Base-by-base conservation (phyloP, 2,113 vertebrate genomes). In the Micromys minutus region DNA sequence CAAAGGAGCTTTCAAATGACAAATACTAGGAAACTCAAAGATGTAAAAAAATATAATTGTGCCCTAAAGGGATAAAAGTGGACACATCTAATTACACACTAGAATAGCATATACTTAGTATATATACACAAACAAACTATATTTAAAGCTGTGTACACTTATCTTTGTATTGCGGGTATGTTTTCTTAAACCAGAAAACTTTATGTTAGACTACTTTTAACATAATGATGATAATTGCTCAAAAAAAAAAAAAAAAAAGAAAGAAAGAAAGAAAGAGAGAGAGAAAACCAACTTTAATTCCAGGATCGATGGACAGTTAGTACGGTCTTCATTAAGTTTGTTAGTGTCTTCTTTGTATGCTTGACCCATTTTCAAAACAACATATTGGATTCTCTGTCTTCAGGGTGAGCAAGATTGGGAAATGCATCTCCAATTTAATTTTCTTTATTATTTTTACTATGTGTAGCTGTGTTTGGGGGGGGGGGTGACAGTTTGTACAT, bases 11-110 rank as follows among this genome's bases (percentile, higher is more conserved):
- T 67, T 21, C 17, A 94, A 91, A 19, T 93, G n/a, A 89, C 16
- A 10, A 77, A 72, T 91, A 91, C 93, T 34, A 67, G 79, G 39
- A 83, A 94, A 95, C 31, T 1, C 65, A 94, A 87, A 77, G 94
- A 91, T 80, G 63, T 26, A 86, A 65, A 92, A n/a, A 92, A 83
- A 83, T 11, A 63, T 4, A 24, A 39, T 81, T 47, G 76, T 61
- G 81, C 29, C 0, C 7, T 91, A 91, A 76, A 1, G 45, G 59
- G 79, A 71, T 85, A 74, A 47, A 80, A 87, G 36, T 61, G 31
- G 83, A 88, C 22, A 74, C 39, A 75, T 26, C 29, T 79, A 21
- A 42, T 45, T 47, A 63, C 7, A 72, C 34, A 86, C 4, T n/a
- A 71, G 13, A 34, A 67, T 67, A 34, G 13, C 31, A 67, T 36